phyloP scores from a whole-genome alignment of 2,797 vertebrate genomes.

The Triplophysa yarkandensis region DNA sequence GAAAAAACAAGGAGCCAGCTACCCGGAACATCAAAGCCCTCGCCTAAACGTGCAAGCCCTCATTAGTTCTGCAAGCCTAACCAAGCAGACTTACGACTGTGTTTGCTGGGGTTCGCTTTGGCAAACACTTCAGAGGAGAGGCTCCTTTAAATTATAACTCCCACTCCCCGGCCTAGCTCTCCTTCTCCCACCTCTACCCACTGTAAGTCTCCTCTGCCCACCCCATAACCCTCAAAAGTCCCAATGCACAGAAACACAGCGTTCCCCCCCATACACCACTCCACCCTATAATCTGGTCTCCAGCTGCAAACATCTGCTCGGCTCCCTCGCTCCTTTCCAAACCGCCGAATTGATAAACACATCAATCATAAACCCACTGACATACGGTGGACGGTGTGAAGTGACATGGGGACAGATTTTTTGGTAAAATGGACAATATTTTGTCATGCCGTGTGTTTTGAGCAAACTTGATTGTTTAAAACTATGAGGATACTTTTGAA shows the following conservation, averaged over 20 bases:
- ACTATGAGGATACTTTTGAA: not conserved
- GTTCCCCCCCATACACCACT: constrained; percentile 65
- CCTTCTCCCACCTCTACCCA: constrained; percentile 65
- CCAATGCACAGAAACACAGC: constrained; percentile 57
- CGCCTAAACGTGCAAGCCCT: constrained; percentile 78
- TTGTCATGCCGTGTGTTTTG: constrained; percentile 30
- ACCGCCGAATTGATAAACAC: constrained; percentile 77
- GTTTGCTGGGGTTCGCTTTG: constrained; percentile 81
- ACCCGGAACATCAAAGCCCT: constrained; percentile 83
- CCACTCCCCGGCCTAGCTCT: constrained; percentile 53
- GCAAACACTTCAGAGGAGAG: constrained; percentile 83
- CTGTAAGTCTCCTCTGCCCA: constrained; percentile 71
- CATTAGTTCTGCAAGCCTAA: constrained; percentile 85
- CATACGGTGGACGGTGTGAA: constrained; percentile 65
- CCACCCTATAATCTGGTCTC: constrained; percentile 82
- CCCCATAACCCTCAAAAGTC: constrained; percentile 58
- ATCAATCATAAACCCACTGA: constrained; percentile 73
- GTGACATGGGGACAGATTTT: constrained; percentile 59
- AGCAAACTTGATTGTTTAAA: not conserved
- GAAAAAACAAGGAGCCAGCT: constrained; percentile 82
- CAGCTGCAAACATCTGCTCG: constrained; percentile 82
- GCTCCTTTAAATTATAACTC: constrained; percentile 80
- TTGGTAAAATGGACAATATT: constrained; percentile 54
- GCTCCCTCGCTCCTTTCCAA: constrained; percentile 63
- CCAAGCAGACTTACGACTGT: constrained; percentile 81